These are phyloP conservation scores for Dendrocopos noguchii DNA, from an alignment of 2,113 vertebrate genomes.

Conservation along the genomic window DNA sequence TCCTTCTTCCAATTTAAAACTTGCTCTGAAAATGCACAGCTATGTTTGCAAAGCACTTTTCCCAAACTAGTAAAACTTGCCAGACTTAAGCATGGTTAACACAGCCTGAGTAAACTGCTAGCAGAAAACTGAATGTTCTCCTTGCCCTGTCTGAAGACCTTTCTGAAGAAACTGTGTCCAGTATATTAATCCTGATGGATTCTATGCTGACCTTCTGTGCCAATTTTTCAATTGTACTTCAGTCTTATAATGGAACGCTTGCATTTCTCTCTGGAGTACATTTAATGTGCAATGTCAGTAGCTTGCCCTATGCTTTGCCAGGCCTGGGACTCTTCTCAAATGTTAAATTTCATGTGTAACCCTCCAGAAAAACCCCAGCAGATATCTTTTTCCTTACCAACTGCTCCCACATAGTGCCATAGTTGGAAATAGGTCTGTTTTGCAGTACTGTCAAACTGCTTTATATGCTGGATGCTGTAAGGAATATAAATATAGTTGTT, in stretches of 20 bases:
- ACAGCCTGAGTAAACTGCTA: neutral
- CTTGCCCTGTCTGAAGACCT: neutral
- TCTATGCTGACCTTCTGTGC: neutral
- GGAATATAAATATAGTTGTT: slow-evolving; percentile 35
- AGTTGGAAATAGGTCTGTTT: slow-evolving; percentile 31
- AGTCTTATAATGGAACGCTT: neutral
- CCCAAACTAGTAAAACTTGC: neutral
- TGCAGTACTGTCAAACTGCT: slow-evolving; percentile 37
- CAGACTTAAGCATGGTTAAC: neutral
- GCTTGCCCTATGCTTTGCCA: neutral
- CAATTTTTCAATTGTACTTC: neutral
- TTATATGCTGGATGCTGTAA: slow-evolving; percentile 20
- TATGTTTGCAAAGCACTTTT: slow-evolving; percentile 16
- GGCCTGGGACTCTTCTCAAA: neutral
- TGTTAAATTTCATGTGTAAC: neutral
- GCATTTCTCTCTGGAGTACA: neutral
- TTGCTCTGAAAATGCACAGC: neutral
- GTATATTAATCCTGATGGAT: neutral
- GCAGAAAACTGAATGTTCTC: neutral
- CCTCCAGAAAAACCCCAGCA: neutral
- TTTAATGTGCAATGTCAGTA: neutral
- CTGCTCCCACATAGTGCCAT: neutral
- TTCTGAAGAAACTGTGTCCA: neutral
- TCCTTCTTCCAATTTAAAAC: neutral
- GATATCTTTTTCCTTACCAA: slow-evolving; percentile 5